Evolutionary conservation across 2,113 vertebrate species (phyloP).

Genomic region (Scolopax mira): DNA sequence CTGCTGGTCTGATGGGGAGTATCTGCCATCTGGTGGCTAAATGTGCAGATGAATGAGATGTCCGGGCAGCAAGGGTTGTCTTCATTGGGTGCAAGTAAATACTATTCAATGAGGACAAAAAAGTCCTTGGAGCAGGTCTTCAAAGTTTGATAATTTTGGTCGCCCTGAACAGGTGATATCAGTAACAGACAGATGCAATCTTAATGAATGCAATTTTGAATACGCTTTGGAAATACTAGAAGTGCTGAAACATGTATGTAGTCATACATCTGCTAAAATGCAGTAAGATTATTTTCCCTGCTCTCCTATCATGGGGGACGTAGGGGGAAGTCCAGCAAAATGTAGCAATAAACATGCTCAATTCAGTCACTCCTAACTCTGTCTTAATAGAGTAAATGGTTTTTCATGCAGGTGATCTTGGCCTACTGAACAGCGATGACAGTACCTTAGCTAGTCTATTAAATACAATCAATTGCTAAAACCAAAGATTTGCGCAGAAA

Average conservation of each 20-base stretch:
- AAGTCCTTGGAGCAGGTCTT: background rate
- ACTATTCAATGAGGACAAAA: background rate
- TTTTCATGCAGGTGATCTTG: background rate
- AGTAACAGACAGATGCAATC: background rate
- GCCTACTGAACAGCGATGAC: background rate
- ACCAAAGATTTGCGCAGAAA: background rate
- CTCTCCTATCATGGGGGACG: rapidly evolving
- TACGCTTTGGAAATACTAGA: background rate
- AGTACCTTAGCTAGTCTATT: background rate
- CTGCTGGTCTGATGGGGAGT: background rate
- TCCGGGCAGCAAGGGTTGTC: rapidly evolving
- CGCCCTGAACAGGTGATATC: background rate
- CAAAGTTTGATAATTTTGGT: background rate
- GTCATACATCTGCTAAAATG: background rate
- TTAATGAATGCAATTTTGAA: background rate
- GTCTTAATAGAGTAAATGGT: too few relatives aligned
- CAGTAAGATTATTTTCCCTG: background rate
- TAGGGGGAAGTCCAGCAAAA: background rate
- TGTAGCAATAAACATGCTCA: background rate
- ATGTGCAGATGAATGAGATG: background rate
- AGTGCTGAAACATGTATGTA: background rate
- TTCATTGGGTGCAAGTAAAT: background rate
- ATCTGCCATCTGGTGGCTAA: background rate
- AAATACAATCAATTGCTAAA: background rate
- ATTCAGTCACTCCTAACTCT: background rate